phyloP scores from a whole-genome alignment of 2,888 invertebrate genomes.

The Hypsopygia costalis region DNA sequence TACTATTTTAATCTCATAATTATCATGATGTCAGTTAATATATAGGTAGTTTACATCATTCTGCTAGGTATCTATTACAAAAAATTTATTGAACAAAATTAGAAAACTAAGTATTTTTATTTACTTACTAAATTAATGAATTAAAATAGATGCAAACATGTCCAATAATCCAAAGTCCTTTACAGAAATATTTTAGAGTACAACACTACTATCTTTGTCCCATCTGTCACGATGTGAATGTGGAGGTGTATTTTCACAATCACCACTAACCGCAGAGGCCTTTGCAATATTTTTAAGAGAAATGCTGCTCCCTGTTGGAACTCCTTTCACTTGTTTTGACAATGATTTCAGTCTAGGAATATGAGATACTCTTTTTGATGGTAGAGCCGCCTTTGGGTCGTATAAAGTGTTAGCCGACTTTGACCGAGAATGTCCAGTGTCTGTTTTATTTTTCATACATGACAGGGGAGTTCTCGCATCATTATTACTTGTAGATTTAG shows the following conservation, averaged over 20 bases:
- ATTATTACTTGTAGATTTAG: conserved; percentile 48
- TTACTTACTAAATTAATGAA: too few species aligned
- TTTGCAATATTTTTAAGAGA: conserved; percentile 61
- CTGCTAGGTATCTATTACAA: not conserved
- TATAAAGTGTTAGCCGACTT: conserved; percentile 63
- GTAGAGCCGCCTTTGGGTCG: conserved; percentile 42
- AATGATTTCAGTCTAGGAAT: conserved; percentile 68
- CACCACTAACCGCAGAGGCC: conserved; percentile 50
- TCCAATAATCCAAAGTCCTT: not conserved
- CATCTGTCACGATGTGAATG: conserved; percentile 69
- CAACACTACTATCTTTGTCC: conserved; percentile 74
- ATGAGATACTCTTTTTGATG: conserved; percentile 54
- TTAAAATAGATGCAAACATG: too few species aligned
- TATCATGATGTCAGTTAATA: conserved; percentile 26
- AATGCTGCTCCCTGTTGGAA: conserved; percentile 47
- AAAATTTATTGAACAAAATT: not conserved
- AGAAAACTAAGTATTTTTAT: too few species aligned
- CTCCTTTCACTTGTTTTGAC: conserved; percentile 41
- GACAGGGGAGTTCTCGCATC: conserved; percentile 70
- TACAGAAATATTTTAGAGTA: conserved; percentile 39
- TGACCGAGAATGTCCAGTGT: conserved; percentile 56
- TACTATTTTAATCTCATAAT: conserved; percentile 18
- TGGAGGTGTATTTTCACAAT: conserved; percentile 75
- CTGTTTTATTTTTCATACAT: conserved; percentile 72
- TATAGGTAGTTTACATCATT: not conserved